Base-by-base conservation (phyloP, 2,113 vertebrate genomes). In the Puffinus mauretanicus region DNA sequence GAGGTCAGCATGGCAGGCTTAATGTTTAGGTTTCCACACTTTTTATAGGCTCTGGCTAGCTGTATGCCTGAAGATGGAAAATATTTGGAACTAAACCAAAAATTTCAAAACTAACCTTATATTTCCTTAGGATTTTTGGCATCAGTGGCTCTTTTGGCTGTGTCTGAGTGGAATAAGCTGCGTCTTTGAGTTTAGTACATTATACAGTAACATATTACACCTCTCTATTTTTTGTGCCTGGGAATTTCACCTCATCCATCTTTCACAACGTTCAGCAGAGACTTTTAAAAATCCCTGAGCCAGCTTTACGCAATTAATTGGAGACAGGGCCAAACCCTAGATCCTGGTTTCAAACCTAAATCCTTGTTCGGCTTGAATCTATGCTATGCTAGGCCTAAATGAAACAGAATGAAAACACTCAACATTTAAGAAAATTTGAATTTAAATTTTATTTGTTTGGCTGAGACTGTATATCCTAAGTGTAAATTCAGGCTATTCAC, bases 171-270 rank as follows among this genome's bases (percentile, higher is more conserved):
- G 95, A 96, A 97, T 96, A 96, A 94, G 80, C 92, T 94, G 88
- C 83, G 88, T 91, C 90, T 96, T 81, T 90, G 86, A 86, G 76
- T 96, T 96, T 94, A 95, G 95, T 96, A 93, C 88, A 88, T 92
- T 96, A 96, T 84, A 86, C 82, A 95, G 94, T 94, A 96, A 97
- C 90, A 75, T 88, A 93, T 88, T 96, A 88, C 82, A 94, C 92
- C 89, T 96, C 77, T 86, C 67, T 66, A 19, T 62, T 86, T 96
- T 96, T 92, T 73, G 57, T 96, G 90, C 80, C 90, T 95, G 88
- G 72, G 95, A 97, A 94, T 96, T 96, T 95, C 95, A 96, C 92
- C 92, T 94, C 96, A 97, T 97, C 73, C 88, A 91, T 97, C 94
- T 97, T 96, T 76, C 86, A 92, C 90, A 90, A 93, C 86, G 60